phyloP scores from a whole-genome alignment of 2,113 vertebrate genomes.

The Serilophus lunatus region DNA sequence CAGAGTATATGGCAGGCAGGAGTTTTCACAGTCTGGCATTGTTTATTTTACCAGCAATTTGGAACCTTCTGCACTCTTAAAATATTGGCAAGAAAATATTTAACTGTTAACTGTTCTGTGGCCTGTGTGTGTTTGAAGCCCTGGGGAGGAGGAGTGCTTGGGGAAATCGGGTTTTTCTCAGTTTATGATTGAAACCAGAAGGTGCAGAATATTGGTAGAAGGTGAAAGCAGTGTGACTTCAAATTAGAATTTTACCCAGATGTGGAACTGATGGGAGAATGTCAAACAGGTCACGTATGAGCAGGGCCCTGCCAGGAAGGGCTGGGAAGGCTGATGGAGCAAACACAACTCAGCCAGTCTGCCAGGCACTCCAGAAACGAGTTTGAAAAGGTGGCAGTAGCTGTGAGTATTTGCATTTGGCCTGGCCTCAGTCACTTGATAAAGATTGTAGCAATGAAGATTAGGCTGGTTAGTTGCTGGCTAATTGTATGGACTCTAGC shows the following conservation, averaged over 20 bases:
- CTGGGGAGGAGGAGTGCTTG: conserved; percentile 58
- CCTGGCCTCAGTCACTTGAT: neutral
- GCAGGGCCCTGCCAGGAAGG: neutral
- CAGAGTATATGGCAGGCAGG: conserved; percentile 78
- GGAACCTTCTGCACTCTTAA: conserved; percentile 85
- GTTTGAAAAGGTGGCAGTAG: neutral
- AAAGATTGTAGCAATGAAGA: neutral
- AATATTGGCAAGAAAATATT: conserved; percentile 82
- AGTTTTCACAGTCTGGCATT: conserved; percentile 84
- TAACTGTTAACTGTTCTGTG: conserved; percentile 76
- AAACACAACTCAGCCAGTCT: neutral
- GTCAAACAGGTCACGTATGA: neutral
- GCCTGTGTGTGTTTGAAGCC: conserved; percentile 49
- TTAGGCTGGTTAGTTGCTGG: neutral
- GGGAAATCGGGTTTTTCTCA: conserved; percentile 55
- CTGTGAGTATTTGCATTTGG: neutral
- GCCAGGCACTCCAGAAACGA: neutral
- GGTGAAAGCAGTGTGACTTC: conserved; percentile 40
- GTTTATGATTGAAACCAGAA: conserved; percentile 62
- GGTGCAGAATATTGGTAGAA: conserved; percentile 51
- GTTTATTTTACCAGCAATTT: conserved; percentile 87
- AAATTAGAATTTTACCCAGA: conserved; percentile 18
- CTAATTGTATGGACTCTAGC: neutral
- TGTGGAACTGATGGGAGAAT: neutral
- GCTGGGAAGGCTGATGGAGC: neutral